phyloP scores from a whole-genome alignment of 2,888 invertebrate genomes.

The Apocheima hispidaria region DNA sequence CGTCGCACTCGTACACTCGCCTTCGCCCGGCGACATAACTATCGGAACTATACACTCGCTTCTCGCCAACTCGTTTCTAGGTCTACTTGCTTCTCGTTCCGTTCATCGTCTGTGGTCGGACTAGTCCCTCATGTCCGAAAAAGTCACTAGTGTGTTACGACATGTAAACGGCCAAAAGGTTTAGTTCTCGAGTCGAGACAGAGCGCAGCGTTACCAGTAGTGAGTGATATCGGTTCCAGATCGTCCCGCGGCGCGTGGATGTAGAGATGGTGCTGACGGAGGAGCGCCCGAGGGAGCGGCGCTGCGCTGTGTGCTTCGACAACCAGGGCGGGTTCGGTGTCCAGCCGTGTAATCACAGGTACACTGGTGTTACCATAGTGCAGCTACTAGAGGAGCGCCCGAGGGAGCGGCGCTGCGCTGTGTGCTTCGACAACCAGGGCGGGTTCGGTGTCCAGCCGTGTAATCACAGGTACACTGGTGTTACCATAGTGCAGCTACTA shows the following conservation, averaged over 20 bases:
- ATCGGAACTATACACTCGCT: too few relatives aligned
- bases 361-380: too few relatives aligned
- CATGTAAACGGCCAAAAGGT: too few relatives aligned
- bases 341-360: conserved; percentile 94
- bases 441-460: conserved; percentile 92
- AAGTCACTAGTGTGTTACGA: too few relatives aligned
- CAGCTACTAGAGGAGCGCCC: neutral
- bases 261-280: conserved; percentile 87
- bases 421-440: conserved; percentile 94
- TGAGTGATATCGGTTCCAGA: conserved; percentile 49
- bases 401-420: conserved; percentile 86
- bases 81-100: too few relatives aligned
- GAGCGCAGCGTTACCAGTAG: neutral
- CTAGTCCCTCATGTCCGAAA: too few relatives aligned
- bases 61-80: too few relatives aligned
- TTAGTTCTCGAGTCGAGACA: too few relatives aligned
- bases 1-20: too few relatives aligned
- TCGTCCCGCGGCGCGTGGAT: conserved; percentile 93
- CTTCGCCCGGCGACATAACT: too few relatives aligned
- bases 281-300: neutral
- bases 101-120: too few relatives aligned
- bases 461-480: conserved; percentile 91
- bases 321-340: conserved; percentile 90
- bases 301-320: conserved; percentile 95
- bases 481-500: too few relatives aligned